Evolutionary conservation across 2,797 vertebrate species (phyloP).

Genomic region (Acanthopagrus latus): DNA sequence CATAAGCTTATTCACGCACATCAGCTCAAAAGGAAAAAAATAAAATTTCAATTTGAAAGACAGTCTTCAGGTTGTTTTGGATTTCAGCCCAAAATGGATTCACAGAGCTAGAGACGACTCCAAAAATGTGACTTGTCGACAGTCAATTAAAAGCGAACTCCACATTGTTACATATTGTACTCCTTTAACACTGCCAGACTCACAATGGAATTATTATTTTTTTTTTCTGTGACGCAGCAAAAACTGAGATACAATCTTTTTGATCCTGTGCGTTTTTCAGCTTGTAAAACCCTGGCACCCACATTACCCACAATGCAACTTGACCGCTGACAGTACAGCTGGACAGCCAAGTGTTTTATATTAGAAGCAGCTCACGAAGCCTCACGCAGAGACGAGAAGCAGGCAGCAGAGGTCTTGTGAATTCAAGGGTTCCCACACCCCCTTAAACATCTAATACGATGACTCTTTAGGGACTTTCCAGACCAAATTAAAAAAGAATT

Average conservation of each 20-base stretch:
- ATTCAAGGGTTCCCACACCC: too few relatives aligned
- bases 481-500: too few relatives aligned
- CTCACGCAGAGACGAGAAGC: background rate
- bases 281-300: background rate
- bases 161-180: background rate
- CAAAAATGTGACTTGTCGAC: background rate
- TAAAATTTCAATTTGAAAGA: too few relatives aligned
- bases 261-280: background rate
- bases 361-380: background rate
- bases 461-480: too few relatives aligned
- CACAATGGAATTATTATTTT: background rate
- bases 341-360: background rate
- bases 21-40: background rate
- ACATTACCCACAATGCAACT: background rate
- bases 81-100: background rate
- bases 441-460: too few relatives aligned
- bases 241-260: background rate
- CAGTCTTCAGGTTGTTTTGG: background rate
- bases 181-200: background rate
- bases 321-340: background rate
- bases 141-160: background rate
- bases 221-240: background rate
- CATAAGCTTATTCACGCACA: background rate
- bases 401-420: background rate
- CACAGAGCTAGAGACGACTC: background rate